These are phyloP conservation scores for Orthosia gothica DNA, from an alignment of 2,888 invertebrate genomes.

Conservation along the genomic window DNA sequence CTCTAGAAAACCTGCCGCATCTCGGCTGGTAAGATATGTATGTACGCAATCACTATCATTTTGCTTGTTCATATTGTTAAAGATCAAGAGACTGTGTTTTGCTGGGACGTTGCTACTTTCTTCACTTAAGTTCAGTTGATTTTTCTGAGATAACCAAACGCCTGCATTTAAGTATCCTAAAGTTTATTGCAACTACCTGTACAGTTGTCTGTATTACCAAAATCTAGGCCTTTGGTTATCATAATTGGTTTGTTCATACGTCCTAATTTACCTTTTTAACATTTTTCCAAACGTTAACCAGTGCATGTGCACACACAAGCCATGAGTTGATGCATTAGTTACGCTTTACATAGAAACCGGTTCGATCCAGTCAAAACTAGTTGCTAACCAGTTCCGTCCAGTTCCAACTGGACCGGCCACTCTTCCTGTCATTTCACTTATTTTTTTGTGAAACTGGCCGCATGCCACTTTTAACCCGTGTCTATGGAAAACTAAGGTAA, in stretches of 20 bases:
- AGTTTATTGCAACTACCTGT: too few relatives aligned
- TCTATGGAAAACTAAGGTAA: slow-evolving; percentile 46
- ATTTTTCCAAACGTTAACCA: slow-evolving; percentile 52
- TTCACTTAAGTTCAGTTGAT: not conserved
- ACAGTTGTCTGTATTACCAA: not conserved
- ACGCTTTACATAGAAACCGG: slow-evolving; percentile 66
- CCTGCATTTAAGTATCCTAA: not conserved
- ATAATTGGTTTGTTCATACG: not conserved
- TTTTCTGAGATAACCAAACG: not conserved
- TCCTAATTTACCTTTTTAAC: slow-evolving; percentile 25
- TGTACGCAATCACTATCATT: slow-evolving; percentile 53
- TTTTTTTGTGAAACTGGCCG: slow-evolving; percentile 71
- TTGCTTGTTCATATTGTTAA: slow-evolving; percentile 37
- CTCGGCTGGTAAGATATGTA: slow-evolving; percentile 41
- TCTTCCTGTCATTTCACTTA: slow-evolving; percentile 83
- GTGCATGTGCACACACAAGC: slow-evolving; percentile 62
- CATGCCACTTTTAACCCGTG: slow-evolving; percentile 50
- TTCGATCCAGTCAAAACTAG: slow-evolving; percentile 72
- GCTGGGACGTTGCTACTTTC: not conserved
- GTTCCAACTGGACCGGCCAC: slow-evolving; percentile 71
- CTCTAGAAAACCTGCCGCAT: slow-evolving; percentile 73
- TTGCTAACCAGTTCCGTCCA: slow-evolving; percentile 66
- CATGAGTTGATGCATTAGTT: slow-evolving; percentile 59
- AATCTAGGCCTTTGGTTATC: not conserved
- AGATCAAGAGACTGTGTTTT: slow-evolving; percentile 1